Conservation (phyloP, 2,888 invertebrate species). For the Laspeyria flexula region DNA sequence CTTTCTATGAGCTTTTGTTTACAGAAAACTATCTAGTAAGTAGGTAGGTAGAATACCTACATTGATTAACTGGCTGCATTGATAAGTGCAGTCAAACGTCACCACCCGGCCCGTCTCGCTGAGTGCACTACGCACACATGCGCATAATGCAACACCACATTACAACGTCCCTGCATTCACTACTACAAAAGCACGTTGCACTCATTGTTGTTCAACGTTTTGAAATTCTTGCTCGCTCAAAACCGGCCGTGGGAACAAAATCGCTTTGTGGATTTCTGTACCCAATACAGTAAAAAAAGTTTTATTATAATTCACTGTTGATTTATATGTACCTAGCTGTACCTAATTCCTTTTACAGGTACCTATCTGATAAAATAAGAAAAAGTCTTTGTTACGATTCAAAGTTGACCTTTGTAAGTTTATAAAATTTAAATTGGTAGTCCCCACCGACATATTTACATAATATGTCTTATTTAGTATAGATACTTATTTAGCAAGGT, state of each 20-base stretch:
- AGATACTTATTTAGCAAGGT: no score
- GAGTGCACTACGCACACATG: constrained; percentile 48
- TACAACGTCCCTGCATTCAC: constrained; percentile 50
- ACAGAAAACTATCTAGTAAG: background rate
- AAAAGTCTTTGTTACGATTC: no score
- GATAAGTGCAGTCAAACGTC: constrained; percentile 33
- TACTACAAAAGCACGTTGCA: constrained; percentile 56
- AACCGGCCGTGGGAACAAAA: constrained; percentile 76
- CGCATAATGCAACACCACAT: constrained; percentile 45
- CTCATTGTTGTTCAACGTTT: constrained; percentile 80
- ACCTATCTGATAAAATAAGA: no score
- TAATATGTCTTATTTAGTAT: no score
- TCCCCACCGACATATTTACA: no score
- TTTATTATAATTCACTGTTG: background rate
- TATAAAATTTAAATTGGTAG: no score
- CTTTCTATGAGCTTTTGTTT: no score
- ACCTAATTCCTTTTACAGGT: background rate
- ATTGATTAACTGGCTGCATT: constrained; percentile 36
- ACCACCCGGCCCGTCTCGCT: constrained; percentile 28
- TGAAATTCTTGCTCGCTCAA: constrained; percentile 71
- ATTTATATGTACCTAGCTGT: background rate
- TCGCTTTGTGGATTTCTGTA: constrained; percentile 49
- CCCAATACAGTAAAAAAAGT: constrained; percentile 16
- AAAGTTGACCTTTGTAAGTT: no score
- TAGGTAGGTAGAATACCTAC: background rate